These are phyloP conservation scores for Lasioglossum albipes DNA, from an alignment of 1,140 invertebrate species.

Conservation along the genomic window DNA sequence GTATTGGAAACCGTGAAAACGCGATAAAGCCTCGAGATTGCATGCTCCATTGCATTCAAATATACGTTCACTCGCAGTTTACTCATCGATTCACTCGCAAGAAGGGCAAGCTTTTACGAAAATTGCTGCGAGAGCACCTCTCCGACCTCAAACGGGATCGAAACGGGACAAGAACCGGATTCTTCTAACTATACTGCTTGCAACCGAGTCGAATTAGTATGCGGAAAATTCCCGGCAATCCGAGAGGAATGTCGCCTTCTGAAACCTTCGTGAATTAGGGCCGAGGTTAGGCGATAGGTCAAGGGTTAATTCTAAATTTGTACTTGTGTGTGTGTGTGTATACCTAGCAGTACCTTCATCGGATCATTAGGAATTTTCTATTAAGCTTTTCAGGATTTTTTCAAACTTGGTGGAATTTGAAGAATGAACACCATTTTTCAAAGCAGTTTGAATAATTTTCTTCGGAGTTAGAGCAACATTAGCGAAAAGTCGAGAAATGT, in stretches of 20 bases:
- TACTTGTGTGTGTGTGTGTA: too few species aligned
- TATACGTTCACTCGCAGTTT: conserved; percentile 34
- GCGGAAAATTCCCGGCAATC: not conserved
- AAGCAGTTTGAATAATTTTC: not conserved
- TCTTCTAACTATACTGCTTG: not conserved
- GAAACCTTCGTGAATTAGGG: not conserved
- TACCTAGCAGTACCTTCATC: not conserved
- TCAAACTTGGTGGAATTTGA: too few species aligned
- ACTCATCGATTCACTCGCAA: conserved; percentile 31
- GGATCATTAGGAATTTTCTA: too few species aligned
- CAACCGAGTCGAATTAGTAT: not conserved
- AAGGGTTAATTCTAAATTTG: not conserved
- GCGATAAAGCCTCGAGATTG: conserved; percentile 43
- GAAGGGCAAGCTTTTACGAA: conserved; percentile 33
- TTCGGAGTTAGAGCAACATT: too few species aligned
- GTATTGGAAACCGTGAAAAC: conserved; percentile 28
- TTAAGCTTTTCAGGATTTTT: too few species aligned
- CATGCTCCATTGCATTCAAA: conserved; percentile 42
- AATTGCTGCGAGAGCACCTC: not conserved
- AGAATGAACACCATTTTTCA: not conserved
- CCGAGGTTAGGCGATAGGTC: not conserved
- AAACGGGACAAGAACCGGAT: not conserved
- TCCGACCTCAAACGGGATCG: not conserved
- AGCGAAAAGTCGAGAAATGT: too few species aligned
- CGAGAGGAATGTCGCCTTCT: not conserved